Base-by-base conservation (phyloP, 2,888 invertebrate species). In the Volucella inanis region DNA sequence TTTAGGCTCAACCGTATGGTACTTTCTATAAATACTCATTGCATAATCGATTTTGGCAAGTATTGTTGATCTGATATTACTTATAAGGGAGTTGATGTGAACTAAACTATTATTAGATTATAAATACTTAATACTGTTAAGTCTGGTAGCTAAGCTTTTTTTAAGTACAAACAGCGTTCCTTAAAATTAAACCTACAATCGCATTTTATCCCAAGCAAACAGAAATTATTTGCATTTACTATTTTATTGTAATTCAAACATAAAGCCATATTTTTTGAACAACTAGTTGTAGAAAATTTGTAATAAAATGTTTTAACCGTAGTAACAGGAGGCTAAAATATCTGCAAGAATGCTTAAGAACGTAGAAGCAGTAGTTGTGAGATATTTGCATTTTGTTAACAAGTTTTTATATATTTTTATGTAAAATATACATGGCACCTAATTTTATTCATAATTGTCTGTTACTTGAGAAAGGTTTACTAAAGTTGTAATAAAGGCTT, bases 41-140 rank as follows among this genome's bases (percentile, higher is more conserved):
- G 8, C 61, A 22, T 45, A 61, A 6, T 61, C 61, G 43, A 61
- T 45, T 61, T 61, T 45, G 4, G 61, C 31, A 6, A 55, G 55
- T 4, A 22, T 22, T 22, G 22, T 22, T 22, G 22, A 22, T 18
- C 52, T 52, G n/a, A 52, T 18, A 1, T 18, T 18, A 52, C 22
- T 52, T 52, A 52, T 4, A 18, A 52, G 18, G 9, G 52, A 52
- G 8, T 52, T 52, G 2, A 52, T 14, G 52, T 52, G 52, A 52
- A 55, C 22, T 22, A 22, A 22, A 55, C 52, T 18, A 11, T 52
- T 52, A 8, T 52, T 52, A 14, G 52, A 52, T 52, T 15, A 55
- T 55, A 22, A 22, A 3, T 22, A n/a, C 22, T 22, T 22, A 22
- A 22, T 22, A 22, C 1, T 22, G 22, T 22, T 22, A 22, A 22